A percentile compares a stretch with the other conserved stretches of the same genome.
Conservation (phyloP, 2,888 invertebrate genomes). For the Kryphioiulus occultus region DNA sequence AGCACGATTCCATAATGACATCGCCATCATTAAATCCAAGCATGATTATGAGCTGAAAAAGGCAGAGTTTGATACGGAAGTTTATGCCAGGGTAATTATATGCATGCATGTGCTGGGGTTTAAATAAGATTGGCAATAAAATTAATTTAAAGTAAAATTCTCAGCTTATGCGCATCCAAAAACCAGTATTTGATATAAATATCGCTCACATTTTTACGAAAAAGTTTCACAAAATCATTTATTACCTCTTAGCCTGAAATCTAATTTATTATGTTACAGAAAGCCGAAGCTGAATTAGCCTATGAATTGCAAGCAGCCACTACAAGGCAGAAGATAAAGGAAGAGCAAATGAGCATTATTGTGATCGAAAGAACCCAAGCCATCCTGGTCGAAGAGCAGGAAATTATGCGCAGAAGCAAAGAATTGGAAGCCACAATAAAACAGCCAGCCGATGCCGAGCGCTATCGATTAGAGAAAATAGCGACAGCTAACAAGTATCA, state of each 20-base stretch:
- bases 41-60: constrained; percentile 64
- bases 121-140: no score
- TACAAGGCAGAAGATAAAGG: constrained; percentile 93
- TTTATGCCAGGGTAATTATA: constrained; percentile 64
- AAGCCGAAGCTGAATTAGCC: constrained; percentile 93
- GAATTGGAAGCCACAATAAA: constrained; percentile 92
- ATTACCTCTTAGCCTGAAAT: no score
- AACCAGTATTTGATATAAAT: no score
- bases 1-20: constrained; percentile 61
- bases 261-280: constrained; percentile 64
- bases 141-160: no score
- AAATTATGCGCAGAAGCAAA: constrained; percentile 87
- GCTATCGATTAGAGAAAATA: constrained; percentile 85
- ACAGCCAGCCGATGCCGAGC: constrained; percentile 96
- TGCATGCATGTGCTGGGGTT: no score
- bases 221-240: no score
- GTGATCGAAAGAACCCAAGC: constrained; percentile 91
- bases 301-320: constrained; percentile 93
- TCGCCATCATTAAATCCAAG: constrained; percentile 62
- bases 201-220: no score
- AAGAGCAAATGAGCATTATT: constrained; percentile 96
- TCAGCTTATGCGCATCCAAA: no score
- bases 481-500: constrained; percentile 84
- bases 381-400: constrained; percentile 95
- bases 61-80: constrained; percentile 63